Evolutionary conservation across 2,888 invertebrate species (phyloP).

Genomic region (Agrotis exclamationis): DNA sequence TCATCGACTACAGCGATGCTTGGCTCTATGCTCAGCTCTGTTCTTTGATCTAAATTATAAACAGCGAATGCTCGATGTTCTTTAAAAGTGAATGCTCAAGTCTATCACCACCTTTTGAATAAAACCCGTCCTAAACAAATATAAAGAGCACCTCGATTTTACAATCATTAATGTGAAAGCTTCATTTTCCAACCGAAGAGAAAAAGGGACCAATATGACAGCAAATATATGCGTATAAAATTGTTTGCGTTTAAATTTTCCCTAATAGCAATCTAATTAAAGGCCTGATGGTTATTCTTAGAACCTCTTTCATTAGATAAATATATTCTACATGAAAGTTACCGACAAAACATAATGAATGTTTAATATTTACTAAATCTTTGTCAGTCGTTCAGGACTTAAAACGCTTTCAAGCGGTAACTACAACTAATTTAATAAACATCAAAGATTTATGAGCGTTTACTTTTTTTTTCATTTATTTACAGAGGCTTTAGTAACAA

Average conservation of each 20-base stretch:
- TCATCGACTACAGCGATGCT: too few species aligned
- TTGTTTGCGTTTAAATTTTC: not conserved
- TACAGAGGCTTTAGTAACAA: too few species aligned
- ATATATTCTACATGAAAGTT: constrained; percentile 3
- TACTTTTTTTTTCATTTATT: not conserved
- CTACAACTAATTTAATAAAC: constrained; percentile 2
- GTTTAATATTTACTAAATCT: not conserved
- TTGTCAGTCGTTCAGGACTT: constrained; percentile 11
- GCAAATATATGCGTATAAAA: constrained; percentile 9
- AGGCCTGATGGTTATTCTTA: not conserved
- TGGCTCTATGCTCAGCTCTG: too few species aligned
- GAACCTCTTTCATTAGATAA: constrained; percentile 2
- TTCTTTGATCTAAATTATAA: too few species aligned
- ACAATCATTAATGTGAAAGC: constrained; percentile 49
- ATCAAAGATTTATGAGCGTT: constrained; percentile 12
- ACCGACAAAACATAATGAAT: constrained; percentile 10
- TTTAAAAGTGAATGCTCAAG: too few species aligned
- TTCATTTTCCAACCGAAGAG: constrained; percentile 45
- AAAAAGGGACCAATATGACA: constrained; percentile 34
- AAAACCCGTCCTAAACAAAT: constrained; percentile 74
- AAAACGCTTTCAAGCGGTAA: constrained; percentile 9
- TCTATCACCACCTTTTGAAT: constrained; percentile 32
- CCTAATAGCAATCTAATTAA: constrained; percentile 27
- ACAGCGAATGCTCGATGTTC: too few species aligned
- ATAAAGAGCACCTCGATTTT: constrained; percentile 59